A percentile compares a stretch with the other conserved stretches of the same genome.
These are phyloP conservation scores for Anthonomus grandis DNA, from an alignment of 1,140 invertebrate genomes.

Conservation along the genomic window DNA sequence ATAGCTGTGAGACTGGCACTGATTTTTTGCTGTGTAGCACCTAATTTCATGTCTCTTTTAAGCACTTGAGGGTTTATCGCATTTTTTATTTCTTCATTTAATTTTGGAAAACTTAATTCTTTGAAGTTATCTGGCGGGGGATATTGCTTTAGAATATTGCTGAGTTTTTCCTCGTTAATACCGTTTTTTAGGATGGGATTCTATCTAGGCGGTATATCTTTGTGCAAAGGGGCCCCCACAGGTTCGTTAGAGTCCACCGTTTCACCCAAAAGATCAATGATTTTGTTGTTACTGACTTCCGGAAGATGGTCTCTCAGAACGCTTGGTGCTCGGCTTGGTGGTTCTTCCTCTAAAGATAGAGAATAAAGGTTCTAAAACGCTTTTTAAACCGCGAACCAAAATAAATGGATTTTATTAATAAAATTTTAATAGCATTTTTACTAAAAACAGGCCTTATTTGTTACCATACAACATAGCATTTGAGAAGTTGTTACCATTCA, in stretches of 20 bases:
- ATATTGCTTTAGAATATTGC: not conserved
- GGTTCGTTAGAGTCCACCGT: not conserved
- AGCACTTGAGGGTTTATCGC: not conserved
- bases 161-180: not conserved
- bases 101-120: not conserved
- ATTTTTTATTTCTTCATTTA: not conserved
- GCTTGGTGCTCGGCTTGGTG: not conserved
- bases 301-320: too few species aligned
- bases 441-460: too few species aligned
- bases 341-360: not conserved
- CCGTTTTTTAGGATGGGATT: not conserved
- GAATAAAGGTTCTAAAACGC: not conserved
- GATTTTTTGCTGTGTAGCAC: not conserved
- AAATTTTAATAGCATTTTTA: too few species aligned
- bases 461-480: too few species aligned
- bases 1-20: not conserved
- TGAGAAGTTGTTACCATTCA: too few species aligned
- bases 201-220: not conserved
- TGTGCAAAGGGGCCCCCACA: not conserved
- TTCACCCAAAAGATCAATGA: not conserved
- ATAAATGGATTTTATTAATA: too few species aligned
- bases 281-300: too few species aligned
- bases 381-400: not conserved
- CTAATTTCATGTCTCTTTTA: not conserved
- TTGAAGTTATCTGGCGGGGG: not conserved